These are phyloP conservation scores for Oligia fasciuncula DNA, from an alignment of 2,888 invertebrate species.

Conservation along the genomic window DNA sequence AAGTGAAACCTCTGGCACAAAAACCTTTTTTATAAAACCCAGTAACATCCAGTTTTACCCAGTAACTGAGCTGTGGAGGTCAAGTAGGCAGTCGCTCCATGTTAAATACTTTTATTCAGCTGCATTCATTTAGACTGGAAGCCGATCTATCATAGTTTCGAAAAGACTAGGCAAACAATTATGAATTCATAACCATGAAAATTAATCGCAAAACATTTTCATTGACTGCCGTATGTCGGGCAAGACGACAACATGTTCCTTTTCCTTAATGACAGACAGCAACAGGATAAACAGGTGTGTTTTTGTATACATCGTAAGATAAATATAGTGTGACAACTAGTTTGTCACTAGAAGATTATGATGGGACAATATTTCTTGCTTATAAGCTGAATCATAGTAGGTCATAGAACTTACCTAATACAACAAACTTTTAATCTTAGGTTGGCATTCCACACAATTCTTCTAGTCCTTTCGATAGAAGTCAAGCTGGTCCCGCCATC, in stretches of 20 bases:
- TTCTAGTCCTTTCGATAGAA: background rate
- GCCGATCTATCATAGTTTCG: background rate
- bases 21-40: background rate
- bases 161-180: background rate
- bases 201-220: background rate
- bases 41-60: background rate
- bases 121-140: background rate
- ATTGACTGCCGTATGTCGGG: background rate
- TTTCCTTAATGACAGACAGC: background rate
- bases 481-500: background rate
- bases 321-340: background rate
- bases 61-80: background rate
- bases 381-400: background rate
- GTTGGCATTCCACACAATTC: background rate
- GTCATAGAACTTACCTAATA: background rate
- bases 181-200: background rate
- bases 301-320: background rate
- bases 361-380: background rate
- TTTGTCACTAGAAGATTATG: background rate
- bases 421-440: background rate
- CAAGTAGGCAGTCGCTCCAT: too few relatives aligned
- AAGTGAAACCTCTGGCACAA: background rate
- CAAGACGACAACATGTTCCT: background rate
- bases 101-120: background rate
- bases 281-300: slow-evolving; percentile 5